Conservation (phyloP, 2,888 invertebrate species). For the Orchesellides sinensis region DNA sequence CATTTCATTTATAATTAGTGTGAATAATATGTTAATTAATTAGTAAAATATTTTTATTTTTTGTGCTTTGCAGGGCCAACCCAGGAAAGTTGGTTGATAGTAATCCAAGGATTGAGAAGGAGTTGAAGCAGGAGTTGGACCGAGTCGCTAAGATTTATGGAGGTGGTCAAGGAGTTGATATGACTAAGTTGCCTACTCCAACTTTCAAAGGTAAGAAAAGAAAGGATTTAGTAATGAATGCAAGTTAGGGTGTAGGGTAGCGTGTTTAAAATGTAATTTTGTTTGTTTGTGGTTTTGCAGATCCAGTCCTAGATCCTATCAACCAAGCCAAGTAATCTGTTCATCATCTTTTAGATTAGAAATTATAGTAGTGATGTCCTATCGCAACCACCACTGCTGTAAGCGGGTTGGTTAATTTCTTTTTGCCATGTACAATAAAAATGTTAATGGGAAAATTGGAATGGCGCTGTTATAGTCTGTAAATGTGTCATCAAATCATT, state of each 20-base stretch:
- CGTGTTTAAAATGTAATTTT: too few relatives aligned
- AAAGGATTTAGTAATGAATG: not conserved
- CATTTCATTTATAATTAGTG: too few relatives aligned
- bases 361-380: too few relatives aligned
- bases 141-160: constrained; percentile 88
- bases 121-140: constrained; percentile 87
- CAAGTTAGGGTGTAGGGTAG: too few relatives aligned
- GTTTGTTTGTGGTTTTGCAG: constrained; percentile 24
- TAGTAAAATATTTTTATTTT: constrained; percentile 26
- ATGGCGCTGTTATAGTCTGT: too few relatives aligned
- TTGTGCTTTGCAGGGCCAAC: constrained; percentile 78
- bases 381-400: too few relatives aligned
- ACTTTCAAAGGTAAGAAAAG: constrained; percentile 81
- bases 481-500: too few relatives aligned
- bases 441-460: too few relatives aligned
- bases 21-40: too few relatives aligned
- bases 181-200: constrained; percentile 93
- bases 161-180: constrained; percentile 87
- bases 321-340: constrained; percentile 60
- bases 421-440: too few relatives aligned
- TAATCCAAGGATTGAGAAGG: constrained; percentile 85
- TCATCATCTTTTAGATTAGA: too few relatives aligned
- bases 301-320: constrained; percentile 65
- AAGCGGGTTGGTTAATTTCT: too few relatives aligned
- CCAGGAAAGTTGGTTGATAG: constrained; percentile 91